A percentile compares a stretch with the other conserved stretches of the same genome.
phyloP scores from a whole-genome alignment of 1,140 invertebrate species.

The Akabosia matsudoensis region DNA sequence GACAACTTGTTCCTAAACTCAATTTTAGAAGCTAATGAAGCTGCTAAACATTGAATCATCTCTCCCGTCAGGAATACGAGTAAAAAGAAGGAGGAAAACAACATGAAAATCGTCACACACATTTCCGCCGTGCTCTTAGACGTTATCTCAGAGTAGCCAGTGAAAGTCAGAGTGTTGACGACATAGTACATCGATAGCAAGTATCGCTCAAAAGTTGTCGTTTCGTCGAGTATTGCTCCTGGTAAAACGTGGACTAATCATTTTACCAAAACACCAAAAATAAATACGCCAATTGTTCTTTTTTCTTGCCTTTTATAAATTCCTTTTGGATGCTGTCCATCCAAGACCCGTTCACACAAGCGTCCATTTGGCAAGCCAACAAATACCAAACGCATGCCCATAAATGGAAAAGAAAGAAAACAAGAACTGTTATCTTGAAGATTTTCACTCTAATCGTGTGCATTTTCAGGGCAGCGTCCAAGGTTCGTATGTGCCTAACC shows the following conservation, averaged over 20 bases:
- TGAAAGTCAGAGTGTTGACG: constrained; percentile 35
- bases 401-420: constrained; percentile 45
- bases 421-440: constrained; percentile 41
- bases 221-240: neutral
- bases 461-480: constrained; percentile 39
- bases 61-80: constrained; percentile 43
- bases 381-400: constrained; percentile 44
- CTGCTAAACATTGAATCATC: constrained; percentile 42
- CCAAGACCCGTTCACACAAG: constrained; percentile 33
- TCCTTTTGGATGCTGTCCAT: constrained; percentile 15
- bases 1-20: constrained; percentile 40
- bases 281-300: too few species aligned
- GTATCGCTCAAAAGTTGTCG: constrained; percentile 29
- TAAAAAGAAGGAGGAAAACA: constrained; percentile 38
- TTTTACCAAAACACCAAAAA: too few species aligned
- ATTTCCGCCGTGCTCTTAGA: constrained; percentile 29
- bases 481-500: constrained; percentile 35
- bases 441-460: constrained; percentile 37
- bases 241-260: too few species aligned
- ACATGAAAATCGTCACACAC: constrained; percentile 32
- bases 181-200: constrained; percentile 36
- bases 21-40: constrained; percentile 42
- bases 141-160: constrained; percentile 29
- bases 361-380: constrained; percentile 33
- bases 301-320: neutral